A percentile compares a stretch with the other conserved stretches of the same genome.
These are phyloP conservation scores for Megamerina dolium DNA, from an alignment of 2,888 invertebrate genomes.

Conservation along the genomic window DNA sequence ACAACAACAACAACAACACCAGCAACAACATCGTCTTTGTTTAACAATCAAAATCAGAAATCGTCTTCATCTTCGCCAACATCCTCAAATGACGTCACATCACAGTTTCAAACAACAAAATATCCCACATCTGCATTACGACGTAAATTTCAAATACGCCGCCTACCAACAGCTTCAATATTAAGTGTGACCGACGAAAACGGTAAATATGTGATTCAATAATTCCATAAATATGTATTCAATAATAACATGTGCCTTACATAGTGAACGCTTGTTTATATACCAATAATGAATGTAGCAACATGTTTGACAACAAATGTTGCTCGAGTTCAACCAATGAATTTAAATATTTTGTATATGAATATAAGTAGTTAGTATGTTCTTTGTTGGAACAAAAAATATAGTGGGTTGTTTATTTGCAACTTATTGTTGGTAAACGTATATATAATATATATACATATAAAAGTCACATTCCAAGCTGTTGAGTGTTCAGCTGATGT, in stretches of 20 bases:
- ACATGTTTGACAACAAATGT: too few species aligned
- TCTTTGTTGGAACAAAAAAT: too few species aligned
- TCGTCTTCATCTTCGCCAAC: constrained; percentile 16
- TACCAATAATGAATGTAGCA: too few species aligned
- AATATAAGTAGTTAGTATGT: too few species aligned
- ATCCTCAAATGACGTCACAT: constrained; percentile 29
- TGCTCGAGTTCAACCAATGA: too few species aligned
- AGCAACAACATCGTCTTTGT: constrained; percentile 22
- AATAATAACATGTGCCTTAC: too few species aligned
- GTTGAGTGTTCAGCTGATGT: not conserved
- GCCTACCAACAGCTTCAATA: constrained; percentile 30
- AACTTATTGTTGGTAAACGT: too few species aligned
- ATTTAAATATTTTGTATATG: too few species aligned
- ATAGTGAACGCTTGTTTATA: too few species aligned
- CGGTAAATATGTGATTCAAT: constrained; percentile 36
- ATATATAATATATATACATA: too few species aligned
- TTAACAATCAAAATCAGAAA: constrained; percentile 23
- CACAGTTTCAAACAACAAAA: constrained; percentile 14
- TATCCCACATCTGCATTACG: constrained; percentile 25
- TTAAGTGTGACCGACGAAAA: constrained; percentile 26
- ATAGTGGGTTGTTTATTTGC: too few species aligned
- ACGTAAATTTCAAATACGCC: constrained; percentile 38
- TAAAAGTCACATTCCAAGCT: constrained; percentile 1
- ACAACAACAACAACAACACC: constrained; percentile 16
- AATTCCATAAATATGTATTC: too few species aligned